Base-by-base conservation (phyloP, 2,797 vertebrate genomes). In the Channallabes apus region DNA sequence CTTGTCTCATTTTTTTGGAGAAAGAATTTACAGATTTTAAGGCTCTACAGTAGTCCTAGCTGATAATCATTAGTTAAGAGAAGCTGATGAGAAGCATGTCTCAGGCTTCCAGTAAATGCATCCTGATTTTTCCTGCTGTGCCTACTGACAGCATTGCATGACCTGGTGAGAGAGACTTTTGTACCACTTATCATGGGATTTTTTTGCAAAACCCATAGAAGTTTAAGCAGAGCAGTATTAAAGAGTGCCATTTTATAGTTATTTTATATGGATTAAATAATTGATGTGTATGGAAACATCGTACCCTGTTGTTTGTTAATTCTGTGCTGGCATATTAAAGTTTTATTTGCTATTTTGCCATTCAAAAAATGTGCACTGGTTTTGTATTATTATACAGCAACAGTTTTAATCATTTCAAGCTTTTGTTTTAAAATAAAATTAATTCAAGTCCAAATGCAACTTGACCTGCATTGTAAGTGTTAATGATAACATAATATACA, bases 321-420 rank as follows among this genome's bases (percentile, higher is more conserved):
- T 92, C 90, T 94, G 89, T 94, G 93, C 93, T 92, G 94, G 92
- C 90, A 92, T 93, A 94, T 93, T 94, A 94, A 94, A 93, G 73
- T 82, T 89, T 90, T 88, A 93, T 93, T 91, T 91, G 91, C 91
- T 92, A 89, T 91, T 88, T 91, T 88, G 89, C 89, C 86, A 87
- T 87, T 82, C 85, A 64, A 14, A 75, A 65, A 61, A 56, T 75
- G 20, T 80, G 56, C 24, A 38, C 64, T 85, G 32, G 77, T 61
- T 80, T 35, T 64, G 15, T 80, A n/a, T 64, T 65, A 41, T 59
- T 17, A 54, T 24, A 65, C 58, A 29, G 35, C 15, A 4, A 11
- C 17, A 56, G 4, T 56, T 76, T 59, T 32, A 58, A 59, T 24
- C 20, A 14, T 59, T 38, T 35, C 4, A 78, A 38, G 11, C 32